Conservation (phyloP, 2,797 vertebrate species). For the Lycodopsis pacificus region DNA sequence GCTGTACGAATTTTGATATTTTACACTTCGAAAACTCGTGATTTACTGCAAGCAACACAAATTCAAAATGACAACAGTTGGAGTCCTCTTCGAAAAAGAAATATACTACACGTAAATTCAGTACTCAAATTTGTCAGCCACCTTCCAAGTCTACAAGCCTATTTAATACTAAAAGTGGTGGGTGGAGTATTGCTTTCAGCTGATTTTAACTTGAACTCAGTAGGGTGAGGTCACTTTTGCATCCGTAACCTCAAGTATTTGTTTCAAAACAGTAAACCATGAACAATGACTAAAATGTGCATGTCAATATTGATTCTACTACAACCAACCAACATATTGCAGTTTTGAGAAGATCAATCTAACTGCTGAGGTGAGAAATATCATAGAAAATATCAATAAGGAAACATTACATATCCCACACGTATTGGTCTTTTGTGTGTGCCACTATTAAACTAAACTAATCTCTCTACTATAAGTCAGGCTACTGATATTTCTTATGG, state of each 20-base stretch:
- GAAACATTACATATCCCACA: neutral
- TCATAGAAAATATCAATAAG: neutral
- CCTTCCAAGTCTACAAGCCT: neutral
- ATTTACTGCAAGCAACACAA: neutral
- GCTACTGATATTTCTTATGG: neutral
- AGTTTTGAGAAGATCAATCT: neutral
- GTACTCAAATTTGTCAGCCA: neutral
- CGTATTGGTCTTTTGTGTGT: neutral
- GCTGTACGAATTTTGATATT: neutral
- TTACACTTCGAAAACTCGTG: neutral
- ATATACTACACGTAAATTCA: neutral
- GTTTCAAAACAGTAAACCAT: neutral
- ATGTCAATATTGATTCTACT: neutral
- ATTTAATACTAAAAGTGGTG: neutral
- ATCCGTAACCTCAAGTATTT: neutral
- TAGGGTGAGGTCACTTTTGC: neutral
- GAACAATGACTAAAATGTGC: neutral
- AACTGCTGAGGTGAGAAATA: neutral
- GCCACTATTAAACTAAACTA: neutral
- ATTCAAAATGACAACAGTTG: neutral
- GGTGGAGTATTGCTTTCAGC: neutral
- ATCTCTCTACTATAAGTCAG: neutral
- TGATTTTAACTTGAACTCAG: neutral
- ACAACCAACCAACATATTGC: neutral
- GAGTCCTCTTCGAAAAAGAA: neutral